These are phyloP conservation scores for Epizoanthus scotinus DNA, from an alignment of 92 coral and sea anemone species.

Conservation along the genomic window DNA sequence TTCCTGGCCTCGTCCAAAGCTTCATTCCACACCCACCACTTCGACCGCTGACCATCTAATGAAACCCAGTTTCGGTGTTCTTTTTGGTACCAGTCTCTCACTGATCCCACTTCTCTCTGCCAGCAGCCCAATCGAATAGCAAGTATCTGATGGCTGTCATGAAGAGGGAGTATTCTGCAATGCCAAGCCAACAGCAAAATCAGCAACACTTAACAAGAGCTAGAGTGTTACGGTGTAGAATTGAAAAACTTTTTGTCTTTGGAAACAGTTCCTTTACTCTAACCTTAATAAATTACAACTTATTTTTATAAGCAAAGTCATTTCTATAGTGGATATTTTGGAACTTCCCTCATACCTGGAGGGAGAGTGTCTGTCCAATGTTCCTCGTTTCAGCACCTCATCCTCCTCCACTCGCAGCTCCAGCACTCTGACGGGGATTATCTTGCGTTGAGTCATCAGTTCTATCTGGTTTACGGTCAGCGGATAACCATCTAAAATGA, in stretches of 20 bases:
- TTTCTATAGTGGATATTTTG: background rate
- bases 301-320: too few relatives aligned
- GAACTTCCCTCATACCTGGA: slow-evolving; percentile 57
- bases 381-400: slow-evolving; percentile 85
- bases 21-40: slow-evolving; percentile 97
- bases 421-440: slow-evolving; percentile 95
- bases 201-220: background rate
- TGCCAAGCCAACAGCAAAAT: background rate
- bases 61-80: slow-evolving; percentile 89
- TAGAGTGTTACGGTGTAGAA: too few relatives aligned
- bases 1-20: slow-evolving; percentile 85
- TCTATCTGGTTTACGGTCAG: slow-evolving; percentile 80
- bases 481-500: slow-evolving; percentile 93
- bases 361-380: slow-evolving; percentile 88
- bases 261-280: too few relatives aligned
- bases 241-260: too few relatives aligned
- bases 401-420: slow-evolving; percentile 88
- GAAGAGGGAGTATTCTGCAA: slow-evolving; percentile 83
- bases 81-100: slow-evolving; percentile 54
- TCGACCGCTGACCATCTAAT: slow-evolving; percentile 88
- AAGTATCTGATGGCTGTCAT: slow-evolving; percentile 94
- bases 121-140: slow-evolving; percentile 51
- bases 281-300: background rate
- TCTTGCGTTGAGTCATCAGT: slow-evolving; percentile 90
- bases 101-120: background rate